Base-by-base conservation (phyloP, 2,113 vertebrate genomes). In the Ictalurus punctatus region DNA sequence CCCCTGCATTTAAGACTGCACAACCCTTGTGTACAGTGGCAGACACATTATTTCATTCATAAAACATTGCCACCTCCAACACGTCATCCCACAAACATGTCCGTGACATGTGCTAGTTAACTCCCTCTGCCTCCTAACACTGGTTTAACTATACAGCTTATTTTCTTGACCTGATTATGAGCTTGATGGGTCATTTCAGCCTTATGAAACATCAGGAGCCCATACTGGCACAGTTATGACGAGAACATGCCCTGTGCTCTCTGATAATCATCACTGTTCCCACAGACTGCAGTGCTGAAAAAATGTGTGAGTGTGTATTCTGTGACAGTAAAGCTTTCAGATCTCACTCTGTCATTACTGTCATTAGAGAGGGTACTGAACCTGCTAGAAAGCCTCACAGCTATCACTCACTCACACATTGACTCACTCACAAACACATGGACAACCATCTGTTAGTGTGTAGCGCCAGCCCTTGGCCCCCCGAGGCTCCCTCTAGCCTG, bases 321-420 rank as follows among this genome's bases (percentile, higher is more conserved):
- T 89, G 87, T 84, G 52, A 69, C 87, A 85, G 83, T 90, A 90
- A 86, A 92, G 90, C 92, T 93, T 92, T 93, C 80, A 94, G 90
- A 81, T 93, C 86, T 91, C 87, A 92, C 44, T 25, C 89, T 92
- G 23, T 93, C 92, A 95, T 94, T 93, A 90, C 16, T 52, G 90
- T 34, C 37, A 69, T 89, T 87, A 89, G 67, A 84, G 59, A 87
- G 58, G 94, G 37, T 61, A 83, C 63, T 86, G 30, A 91, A 92
- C 89, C 91, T 90, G 90, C 90, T 82, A 59, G 54, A 88, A 91
- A 87, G 30, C 83, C 86, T 90, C 88, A 91, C 56, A 73, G 67
- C 76, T 71, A 84, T 83, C 30, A 25, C 61, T 73, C 80, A 69
- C 82, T 74, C 85, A 78, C 88, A 88, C 82, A 81, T 34, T 65